Percentiles rank a stretch among this genome's conserved stretches.
phyloP scores from a whole-genome alignment of 2,797 vertebrate genomes.

The Notoglanidium macrostoma region DNA sequence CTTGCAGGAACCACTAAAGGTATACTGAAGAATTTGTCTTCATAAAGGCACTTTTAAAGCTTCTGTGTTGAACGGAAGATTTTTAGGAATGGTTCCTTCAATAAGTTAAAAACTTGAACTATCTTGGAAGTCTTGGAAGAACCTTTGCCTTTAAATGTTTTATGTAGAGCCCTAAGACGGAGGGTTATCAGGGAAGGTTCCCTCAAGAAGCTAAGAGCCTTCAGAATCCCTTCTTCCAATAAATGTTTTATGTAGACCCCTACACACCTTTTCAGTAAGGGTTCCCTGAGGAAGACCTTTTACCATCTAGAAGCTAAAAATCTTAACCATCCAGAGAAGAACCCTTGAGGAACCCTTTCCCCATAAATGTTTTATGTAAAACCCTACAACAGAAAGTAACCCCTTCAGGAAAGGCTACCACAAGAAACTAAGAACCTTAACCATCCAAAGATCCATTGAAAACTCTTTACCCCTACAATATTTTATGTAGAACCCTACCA shows the following conservation, averaged over 20 bases:
- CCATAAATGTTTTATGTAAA: background rate
- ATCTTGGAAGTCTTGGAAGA: background rate
- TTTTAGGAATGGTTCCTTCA: background rate
- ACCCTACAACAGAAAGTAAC: background rate
- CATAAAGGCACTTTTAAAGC: background rate
- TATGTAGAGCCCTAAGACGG: background rate
- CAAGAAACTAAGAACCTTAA: background rate
- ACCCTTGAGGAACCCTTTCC: background rate
- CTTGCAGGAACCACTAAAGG: background rate
- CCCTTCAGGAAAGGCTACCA: background rate
- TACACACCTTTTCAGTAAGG: background rate
- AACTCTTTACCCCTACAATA: background rate
- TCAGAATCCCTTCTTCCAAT: background rate
- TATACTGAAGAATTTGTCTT: background rate
- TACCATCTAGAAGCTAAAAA: background rate
- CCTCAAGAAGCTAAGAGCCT: background rate
- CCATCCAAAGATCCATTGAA: background rate
- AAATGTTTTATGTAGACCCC: background rate
- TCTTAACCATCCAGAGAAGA: background rate
- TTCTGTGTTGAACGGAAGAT: background rate
- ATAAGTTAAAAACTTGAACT: background rate
- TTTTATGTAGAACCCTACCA: background rate
- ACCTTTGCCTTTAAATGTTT: background rate
- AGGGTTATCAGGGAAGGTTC: background rate
- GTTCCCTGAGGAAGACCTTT: background rate